Conservation (phyloP, 92 coral and sea anemone species). For the Parazoanthus swiftii region DNA sequence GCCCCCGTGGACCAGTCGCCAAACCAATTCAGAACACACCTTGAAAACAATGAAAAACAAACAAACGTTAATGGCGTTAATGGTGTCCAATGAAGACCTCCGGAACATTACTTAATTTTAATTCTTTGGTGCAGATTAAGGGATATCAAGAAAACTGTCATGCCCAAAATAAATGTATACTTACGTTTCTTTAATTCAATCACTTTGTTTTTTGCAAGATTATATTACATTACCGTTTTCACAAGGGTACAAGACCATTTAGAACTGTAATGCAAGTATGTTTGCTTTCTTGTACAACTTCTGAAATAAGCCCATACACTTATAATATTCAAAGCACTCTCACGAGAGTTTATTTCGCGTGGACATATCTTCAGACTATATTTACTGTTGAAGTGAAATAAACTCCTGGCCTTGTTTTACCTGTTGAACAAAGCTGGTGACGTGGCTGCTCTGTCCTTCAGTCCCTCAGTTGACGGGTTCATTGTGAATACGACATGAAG, state of each 20-base stretch:
- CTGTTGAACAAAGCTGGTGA: conserved; percentile 99
- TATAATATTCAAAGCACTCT: too few relatives aligned
- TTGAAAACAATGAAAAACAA: conserved; percentile 17
- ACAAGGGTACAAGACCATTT: too few relatives aligned
- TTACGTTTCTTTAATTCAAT: too few relatives aligned
- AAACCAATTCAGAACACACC: conserved; percentile 99
- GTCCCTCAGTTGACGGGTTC: conserved; percentile 98
- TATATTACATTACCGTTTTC: too few relatives aligned
- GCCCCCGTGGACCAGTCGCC: conserved; percentile 99
- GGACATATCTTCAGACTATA: too few relatives aligned
- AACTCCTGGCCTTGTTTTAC: conserved; percentile 25
- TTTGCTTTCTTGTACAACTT: too few relatives aligned
- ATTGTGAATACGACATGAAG: conserved; percentile 98
- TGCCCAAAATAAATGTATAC: not conserved
- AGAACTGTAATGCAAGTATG: too few relatives aligned
- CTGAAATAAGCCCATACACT: too few relatives aligned
- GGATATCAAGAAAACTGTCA: not conserved
- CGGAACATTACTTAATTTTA: not conserved
- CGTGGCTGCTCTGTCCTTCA: conserved; percentile 97
- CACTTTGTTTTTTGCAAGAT: too few relatives aligned
- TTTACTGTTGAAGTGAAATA: too few relatives aligned
- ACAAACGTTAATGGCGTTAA: not conserved
- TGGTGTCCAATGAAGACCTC: not conserved
- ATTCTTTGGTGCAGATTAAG: not conserved
- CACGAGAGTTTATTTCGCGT: too few relatives aligned